Conservation (phyloP, 2,888 invertebrate genomes). For the Beris chalybata region DNA sequence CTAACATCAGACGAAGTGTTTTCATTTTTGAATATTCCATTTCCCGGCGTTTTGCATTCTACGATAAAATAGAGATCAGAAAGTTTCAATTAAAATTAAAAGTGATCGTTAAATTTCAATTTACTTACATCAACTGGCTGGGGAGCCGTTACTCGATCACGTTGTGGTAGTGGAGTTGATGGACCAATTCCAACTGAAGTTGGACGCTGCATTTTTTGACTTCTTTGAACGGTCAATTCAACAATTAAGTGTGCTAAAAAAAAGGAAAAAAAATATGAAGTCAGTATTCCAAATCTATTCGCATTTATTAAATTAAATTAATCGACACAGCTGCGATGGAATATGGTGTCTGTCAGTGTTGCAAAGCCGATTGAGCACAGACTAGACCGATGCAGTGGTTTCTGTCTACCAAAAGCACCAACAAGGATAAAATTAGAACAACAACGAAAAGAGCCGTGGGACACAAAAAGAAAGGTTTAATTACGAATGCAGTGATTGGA, state of each 20-base stretch:
- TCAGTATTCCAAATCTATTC: too few species aligned
- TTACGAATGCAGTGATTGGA: too few species aligned
- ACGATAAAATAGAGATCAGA: slow-evolving; percentile 46
- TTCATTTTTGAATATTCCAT: slow-evolving; percentile 80
- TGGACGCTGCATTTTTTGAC: slow-evolving; percentile 57
- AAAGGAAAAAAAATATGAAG: slow-evolving; percentile 39
- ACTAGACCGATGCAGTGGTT: too few species aligned
- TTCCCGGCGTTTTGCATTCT: slow-evolving; percentile 85
- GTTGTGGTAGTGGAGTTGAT: slow-evolving; percentile 60
- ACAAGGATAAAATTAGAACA: too few species aligned
- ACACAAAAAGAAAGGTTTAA: too few species aligned
- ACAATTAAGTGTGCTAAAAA: slow-evolving; percentile 68
- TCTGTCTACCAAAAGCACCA: too few species aligned
- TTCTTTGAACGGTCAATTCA: slow-evolving; percentile 69
- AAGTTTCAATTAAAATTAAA: slow-evolving; percentile 29
- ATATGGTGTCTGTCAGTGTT: too few species aligned
- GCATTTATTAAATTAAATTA: too few species aligned
- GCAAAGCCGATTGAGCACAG: too few species aligned
- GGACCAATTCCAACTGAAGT: slow-evolving; percentile 57
- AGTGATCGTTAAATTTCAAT: slow-evolving; percentile 18
- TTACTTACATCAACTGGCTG: slow-evolving; percentile 81
- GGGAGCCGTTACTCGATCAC: slow-evolving; percentile 76
- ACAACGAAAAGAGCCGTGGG: too few species aligned
- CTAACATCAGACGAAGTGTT: slow-evolving; percentile 87
- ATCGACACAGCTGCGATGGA: too few species aligned